Conservation (phyloP, 2,888 invertebrate genomes). For the Lochmaea crataegi region DNA sequence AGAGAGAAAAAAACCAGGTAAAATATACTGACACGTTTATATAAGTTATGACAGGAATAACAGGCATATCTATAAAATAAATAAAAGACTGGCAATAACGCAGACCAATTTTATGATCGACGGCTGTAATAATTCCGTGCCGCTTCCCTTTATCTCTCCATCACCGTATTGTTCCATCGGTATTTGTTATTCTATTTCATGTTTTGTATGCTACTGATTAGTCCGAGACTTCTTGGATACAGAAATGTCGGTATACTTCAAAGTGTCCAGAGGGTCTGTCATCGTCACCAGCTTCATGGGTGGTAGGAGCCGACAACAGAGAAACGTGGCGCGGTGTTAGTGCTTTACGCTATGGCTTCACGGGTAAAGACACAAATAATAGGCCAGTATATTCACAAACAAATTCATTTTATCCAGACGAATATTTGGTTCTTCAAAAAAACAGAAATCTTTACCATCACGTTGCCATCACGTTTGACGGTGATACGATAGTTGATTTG, state of each 20-base stretch:
- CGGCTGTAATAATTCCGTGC: slow-evolving; percentile 48
- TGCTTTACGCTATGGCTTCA: slow-evolving; percentile 62
- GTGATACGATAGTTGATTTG: too few species aligned
- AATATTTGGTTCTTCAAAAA: too few species aligned
- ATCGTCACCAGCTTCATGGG: slow-evolving; percentile 68
- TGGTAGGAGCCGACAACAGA: slow-evolving; percentile 65
- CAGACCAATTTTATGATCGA: slow-evolving; percentile 54
- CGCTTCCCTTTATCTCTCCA: slow-evolving; percentile 45
- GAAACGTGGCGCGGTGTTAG: slow-evolving; percentile 66
- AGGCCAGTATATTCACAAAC: neutral
- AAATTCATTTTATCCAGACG: too few species aligned
- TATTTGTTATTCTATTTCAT: slow-evolving; percentile 60
- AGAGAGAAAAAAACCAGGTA: slow-evolving; percentile 45
- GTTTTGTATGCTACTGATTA: slow-evolving; percentile 64
- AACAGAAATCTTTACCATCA: too few species aligned
- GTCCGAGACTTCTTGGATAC: slow-evolving; percentile 53
- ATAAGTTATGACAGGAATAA: slow-evolving; percentile 63
- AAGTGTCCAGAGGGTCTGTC: slow-evolving; percentile 65
- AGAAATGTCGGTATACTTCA: slow-evolving; percentile 61
- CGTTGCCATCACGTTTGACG: too few species aligned
- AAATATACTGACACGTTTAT: slow-evolving; percentile 59
- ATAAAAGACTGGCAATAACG: slow-evolving; percentile 55
- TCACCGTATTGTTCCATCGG: slow-evolving; percentile 50
- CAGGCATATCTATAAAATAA: slow-evolving; percentile 60
- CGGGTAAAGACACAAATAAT: slow-evolving; percentile 17